Conservation (phyloP, 2,797 vertebrate species). For the Esox lucius region DNA sequence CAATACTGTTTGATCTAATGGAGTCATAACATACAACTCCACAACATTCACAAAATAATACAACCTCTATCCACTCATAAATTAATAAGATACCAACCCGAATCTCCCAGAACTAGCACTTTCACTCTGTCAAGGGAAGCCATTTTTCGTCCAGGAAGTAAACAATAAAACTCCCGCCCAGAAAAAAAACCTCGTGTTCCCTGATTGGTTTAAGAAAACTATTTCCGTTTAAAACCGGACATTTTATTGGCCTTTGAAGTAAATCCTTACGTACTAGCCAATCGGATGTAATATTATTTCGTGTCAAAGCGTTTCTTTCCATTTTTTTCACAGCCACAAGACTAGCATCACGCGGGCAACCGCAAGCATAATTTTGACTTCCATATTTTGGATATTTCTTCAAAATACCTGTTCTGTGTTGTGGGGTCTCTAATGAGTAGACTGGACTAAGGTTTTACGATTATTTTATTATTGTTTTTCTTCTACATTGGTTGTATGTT, state of each 20-base stretch:
- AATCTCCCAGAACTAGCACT: conserved; percentile 95
- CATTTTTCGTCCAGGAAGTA: conserved; percentile 75
- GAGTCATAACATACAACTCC: neutral
- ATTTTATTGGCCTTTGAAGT: neutral
- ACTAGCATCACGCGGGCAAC: too few species aligned
- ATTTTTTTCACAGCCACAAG: too few species aligned
- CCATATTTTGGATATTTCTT: too few species aligned
- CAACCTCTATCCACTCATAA: neutral
- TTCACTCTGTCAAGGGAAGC: conserved; percentile 93
- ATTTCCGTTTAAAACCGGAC: neutral
- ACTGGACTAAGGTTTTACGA: too few species aligned
- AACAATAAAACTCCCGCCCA: conserved; percentile 22
- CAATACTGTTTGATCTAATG: neutral
- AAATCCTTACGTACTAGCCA: neutral
- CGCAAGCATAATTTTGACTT: too few species aligned
- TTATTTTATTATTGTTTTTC: too few species aligned
- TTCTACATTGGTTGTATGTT: too few species aligned
- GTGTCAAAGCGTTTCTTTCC: too few species aligned
- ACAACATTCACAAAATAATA: neutral
- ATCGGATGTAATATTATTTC: neutral
- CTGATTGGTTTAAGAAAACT: conserved; percentile 40
- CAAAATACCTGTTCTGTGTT: too few species aligned
- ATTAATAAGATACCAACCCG: conserved; percentile 74
- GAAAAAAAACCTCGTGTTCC: neutral
- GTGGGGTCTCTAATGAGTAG: too few species aligned